phyloP scores from a whole-genome alignment of 2,113 vertebrate genomes.

The Melanotaenia duboulayi region DNA sequence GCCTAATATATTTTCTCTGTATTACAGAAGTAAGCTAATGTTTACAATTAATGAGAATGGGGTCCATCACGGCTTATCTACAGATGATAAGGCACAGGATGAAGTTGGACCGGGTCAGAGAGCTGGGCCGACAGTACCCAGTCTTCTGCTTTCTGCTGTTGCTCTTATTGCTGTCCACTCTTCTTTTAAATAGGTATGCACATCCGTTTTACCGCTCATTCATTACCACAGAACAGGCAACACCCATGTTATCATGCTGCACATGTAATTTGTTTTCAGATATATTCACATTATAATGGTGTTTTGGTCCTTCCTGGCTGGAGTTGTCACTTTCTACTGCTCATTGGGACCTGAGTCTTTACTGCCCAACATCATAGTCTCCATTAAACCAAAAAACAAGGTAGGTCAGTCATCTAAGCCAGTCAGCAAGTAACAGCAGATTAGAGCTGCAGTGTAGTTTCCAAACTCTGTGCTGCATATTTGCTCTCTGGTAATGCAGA shows the following conservation, averaged over 20 bases:
- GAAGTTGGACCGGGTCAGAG: slow-evolving; percentile 85
- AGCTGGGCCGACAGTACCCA: slow-evolving; percentile 91
- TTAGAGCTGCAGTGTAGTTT: neutral
- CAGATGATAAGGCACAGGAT: slow-evolving; percentile 78
- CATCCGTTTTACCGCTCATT: neutral
- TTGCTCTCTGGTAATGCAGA: neutral
- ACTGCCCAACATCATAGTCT: slow-evolving; percentile 90
- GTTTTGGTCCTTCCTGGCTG: slow-evolving; percentile 97
- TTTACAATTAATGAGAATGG: slow-evolving; percentile 60
- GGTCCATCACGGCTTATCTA: slow-evolving; percentile 61
- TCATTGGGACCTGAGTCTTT: slow-evolving; percentile 91
- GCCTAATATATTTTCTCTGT: neutral
- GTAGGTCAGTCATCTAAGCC: slow-evolving; percentile 71
- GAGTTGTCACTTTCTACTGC: slow-evolving; percentile 93
- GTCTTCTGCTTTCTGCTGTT: slow-evolving; percentile 90
- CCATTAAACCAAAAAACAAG: slow-evolving; percentile 91
- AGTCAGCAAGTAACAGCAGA: neutral
- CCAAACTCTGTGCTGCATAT: neutral
- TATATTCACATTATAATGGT: slow-evolving; percentile 94
- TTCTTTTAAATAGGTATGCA: slow-evolving; percentile 89
- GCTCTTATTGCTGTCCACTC: slow-evolving; percentile 84
- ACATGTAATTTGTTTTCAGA: slow-evolving; percentile 72
- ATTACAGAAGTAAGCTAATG: slow-evolving; percentile 31
- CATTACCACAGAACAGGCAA: neutral
- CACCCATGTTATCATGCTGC: neutral